Conservation (phyloP, 2,888 invertebrate genomes). For the Drosophila atripex region DNA sequence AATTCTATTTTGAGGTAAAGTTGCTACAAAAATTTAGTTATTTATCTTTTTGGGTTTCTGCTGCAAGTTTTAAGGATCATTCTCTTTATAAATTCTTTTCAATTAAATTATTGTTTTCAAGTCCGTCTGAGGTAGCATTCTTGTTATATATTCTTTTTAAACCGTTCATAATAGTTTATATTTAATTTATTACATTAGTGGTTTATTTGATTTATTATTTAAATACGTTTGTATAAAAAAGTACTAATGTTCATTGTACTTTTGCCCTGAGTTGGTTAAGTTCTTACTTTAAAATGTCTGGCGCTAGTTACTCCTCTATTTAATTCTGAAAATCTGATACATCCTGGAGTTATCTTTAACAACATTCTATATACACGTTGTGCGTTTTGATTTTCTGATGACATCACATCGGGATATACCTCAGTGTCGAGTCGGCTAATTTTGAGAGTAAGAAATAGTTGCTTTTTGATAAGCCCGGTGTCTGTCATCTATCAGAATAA, state of each 20-base stretch:
- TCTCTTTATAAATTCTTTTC: constrained; percentile 66
- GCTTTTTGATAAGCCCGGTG: constrained; percentile 6
- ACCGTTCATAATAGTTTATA: constrained; percentile 38
- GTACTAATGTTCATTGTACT: constrained; percentile 83
- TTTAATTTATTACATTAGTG: constrained; percentile 32
- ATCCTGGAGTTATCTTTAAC: constrained; percentile 26
- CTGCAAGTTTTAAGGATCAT: constrained; percentile 29
- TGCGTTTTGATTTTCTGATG: constrained; percentile 30
- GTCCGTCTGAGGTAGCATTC: constrained; percentile 81
- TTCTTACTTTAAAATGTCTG: constrained; percentile 59
- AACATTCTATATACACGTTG: constrained; percentile 61
- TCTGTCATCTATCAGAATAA: constrained; percentile 19
- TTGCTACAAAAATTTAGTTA: constrained; percentile 72
- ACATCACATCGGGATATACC: constrained; percentile 24
- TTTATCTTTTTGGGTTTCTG: constrained; percentile 37
- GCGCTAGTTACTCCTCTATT: constrained; percentile 52
- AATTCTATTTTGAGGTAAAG: constrained; percentile 69
- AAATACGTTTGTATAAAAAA: constrained; percentile 59
- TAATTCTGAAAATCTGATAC: constrained; percentile 26
- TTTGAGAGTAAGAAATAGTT: constrained; percentile 16
- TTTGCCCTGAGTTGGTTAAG: constrained; percentile 83
- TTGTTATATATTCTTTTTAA: constrained; percentile 49
- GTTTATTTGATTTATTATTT: constrained; percentile 46
- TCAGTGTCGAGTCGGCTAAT: constrained; percentile 11
- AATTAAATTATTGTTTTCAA: constrained; percentile 82